A percentile compares a stretch with the other conserved stretches of the same genome.
Conservation (phyloP, 1,140 invertebrate species). For the Panagrolaimus sp. region DNA sequence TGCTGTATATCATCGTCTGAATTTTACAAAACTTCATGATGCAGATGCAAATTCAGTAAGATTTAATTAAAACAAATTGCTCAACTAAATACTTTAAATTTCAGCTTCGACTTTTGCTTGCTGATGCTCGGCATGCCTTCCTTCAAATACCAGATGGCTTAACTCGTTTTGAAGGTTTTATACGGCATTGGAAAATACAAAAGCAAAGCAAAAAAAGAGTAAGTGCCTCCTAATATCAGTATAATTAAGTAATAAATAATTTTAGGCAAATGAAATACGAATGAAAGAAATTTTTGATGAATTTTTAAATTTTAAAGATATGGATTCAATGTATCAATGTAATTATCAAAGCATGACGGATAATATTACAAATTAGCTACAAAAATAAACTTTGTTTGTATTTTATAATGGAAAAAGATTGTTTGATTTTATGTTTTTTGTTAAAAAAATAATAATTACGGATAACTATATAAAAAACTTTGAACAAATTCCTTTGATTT, state of each 20-base stretch:
- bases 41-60: background rate
- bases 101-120: background rate
- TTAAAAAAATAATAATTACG: too few relatives aligned
- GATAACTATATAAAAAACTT: too few relatives aligned
- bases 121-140: background rate
- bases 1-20: background rate
- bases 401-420: too few relatives aligned
- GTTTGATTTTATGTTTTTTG: too few relatives aligned
- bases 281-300: slow-evolving; percentile 3
- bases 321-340: background rate
- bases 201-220: background rate
- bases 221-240: background rate
- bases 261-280: background rate
- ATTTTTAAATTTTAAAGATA: background rate
- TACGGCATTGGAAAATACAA: background rate
- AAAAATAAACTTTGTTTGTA: too few relatives aligned
- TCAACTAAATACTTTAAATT: background rate
- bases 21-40: slow-evolving; percentile 5
- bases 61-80: background rate
- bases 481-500: too few relatives aligned
- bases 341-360: too few relatives aligned
- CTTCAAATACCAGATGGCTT: background rate
- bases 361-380: too few relatives aligned
- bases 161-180: background rate
- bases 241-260: background rate